Evolutionary conservation across 1,140 invertebrate genomes (phyloP).

Genomic region (Halotydeus destructor): DNA sequence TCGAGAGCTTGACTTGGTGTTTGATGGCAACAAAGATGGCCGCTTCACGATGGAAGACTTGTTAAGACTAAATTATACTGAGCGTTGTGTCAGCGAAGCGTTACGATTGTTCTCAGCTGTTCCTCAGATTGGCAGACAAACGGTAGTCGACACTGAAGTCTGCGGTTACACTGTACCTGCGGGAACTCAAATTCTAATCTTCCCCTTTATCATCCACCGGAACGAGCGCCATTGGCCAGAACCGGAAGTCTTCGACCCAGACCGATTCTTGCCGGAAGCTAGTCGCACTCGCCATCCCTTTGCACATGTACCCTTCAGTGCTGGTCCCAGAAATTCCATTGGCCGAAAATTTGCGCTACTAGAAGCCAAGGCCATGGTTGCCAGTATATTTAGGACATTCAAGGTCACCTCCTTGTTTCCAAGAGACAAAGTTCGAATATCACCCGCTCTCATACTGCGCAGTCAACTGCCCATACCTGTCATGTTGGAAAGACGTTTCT

Average conservation of each 20-base stretch:
- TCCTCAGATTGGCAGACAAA: conserved; percentile 32
- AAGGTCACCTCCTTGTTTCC: conserved; percentile 13
- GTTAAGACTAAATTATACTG: conserved; percentile 22
- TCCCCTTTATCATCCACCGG: conserved; percentile 36
- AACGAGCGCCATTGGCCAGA: conserved; percentile 39
- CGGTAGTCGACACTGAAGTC: conserved; percentile 26
- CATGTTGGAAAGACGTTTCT: too few species aligned
- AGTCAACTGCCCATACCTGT: too few species aligned
- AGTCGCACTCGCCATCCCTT: conserved; percentile 24
- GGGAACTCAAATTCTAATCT: conserved; percentile 25
- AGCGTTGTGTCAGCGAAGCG: conserved; percentile 32
- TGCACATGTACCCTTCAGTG: conserved; percentile 25
- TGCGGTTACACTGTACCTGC: conserved; percentile 19
- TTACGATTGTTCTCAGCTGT: conserved; percentile 35
- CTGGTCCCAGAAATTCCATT: conserved; percentile 25
- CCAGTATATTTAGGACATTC: conserved; percentile 22
- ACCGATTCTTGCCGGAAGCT: conserved; percentile 40
- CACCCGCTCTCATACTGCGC: conserved; percentile 19
- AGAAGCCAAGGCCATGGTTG: conserved; percentile 31
- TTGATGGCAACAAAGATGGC: conserved; percentile 20
- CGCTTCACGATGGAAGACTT: conserved; percentile 24
- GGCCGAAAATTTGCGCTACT: conserved; percentile 33
- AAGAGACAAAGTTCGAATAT: conserved; percentile 12
- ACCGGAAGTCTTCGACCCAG: conserved; percentile 48
- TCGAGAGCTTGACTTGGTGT: conserved; percentile 22